A percentile compares a stretch with the other conserved stretches of the same genome.
Conservation (phyloP, 2,797 vertebrate species). For the Tangara arthus region DNA sequence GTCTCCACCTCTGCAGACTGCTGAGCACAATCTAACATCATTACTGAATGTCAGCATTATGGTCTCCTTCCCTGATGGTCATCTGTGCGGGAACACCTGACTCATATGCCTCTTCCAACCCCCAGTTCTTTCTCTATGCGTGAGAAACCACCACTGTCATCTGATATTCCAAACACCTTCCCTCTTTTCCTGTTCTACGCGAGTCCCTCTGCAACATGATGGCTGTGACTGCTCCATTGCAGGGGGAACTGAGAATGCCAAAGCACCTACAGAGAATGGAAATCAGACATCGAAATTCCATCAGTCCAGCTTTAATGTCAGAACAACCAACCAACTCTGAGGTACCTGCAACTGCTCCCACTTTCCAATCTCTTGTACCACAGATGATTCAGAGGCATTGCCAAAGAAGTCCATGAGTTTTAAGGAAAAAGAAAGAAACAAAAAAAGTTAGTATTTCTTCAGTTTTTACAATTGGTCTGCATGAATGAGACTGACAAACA, state of each 20-base stretch:
- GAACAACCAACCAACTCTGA: neutral
- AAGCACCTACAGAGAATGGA: neutral
- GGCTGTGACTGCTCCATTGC: neutral
- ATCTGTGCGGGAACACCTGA: conserved; percentile 16
- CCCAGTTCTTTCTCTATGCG: neutral
- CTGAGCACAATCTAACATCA: neutral
- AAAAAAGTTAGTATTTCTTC: neutral
- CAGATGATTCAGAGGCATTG: neutral
- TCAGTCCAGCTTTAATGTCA: neutral
- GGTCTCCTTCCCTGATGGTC: neutral
- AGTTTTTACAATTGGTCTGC: neutral
- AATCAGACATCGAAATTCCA: neutral
- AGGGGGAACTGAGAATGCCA: neutral
- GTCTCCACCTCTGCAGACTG: neutral
- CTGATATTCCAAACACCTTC: neutral
- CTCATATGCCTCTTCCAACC: neutral
- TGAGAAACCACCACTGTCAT: neutral
- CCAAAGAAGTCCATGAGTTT: neutral
- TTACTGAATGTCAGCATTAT: neutral
- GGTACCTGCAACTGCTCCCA: neutral
- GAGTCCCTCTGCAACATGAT: neutral
- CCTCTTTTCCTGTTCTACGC: neutral
- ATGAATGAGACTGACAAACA: neutral
- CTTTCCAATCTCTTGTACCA: neutral
- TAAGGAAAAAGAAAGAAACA: neutral